Evolutionary conservation across 1,140 invertebrate species (phyloP).

Genomic region (Formica selysi): DNA sequence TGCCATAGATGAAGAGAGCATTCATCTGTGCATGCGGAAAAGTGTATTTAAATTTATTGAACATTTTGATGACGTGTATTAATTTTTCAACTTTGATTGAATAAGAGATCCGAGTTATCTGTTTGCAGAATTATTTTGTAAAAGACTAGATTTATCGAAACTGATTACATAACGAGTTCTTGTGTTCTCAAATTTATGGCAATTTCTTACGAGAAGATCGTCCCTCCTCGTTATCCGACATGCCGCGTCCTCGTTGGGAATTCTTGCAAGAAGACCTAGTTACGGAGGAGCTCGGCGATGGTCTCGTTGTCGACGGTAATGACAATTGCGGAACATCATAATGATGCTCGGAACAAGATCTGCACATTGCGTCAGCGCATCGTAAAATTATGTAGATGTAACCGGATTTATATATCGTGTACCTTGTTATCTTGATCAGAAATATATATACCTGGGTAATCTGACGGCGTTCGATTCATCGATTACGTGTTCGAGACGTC

Average conservation of each 20-base stretch:
- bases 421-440: constrained; percentile 31
- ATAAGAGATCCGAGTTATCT: not conserved
- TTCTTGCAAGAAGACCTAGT: constrained; percentile 89
- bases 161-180: constrained; percentile 84
- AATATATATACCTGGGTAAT: constrained; percentile 72
- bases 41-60: not conserved
- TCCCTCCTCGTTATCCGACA: constrained; percentile 75
- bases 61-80: not conserved
- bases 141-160: constrained; percentile 22
- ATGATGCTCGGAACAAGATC: constrained; percentile 92
- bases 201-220: constrained; percentile 71
- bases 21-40: not conserved
- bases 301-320: constrained; percentile 87
- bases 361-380: constrained; percentile 88
- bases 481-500: constrained; percentile 70
- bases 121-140: not conserved
- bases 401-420: constrained; percentile 39
- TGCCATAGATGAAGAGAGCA: not conserved
- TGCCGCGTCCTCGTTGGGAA: constrained; percentile 68
- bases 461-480: constrained; percentile 69
- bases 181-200: constrained; percentile 85
- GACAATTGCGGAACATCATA: constrained; percentile 94
- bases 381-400: constrained; percentile 82
- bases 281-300: constrained; percentile 82
- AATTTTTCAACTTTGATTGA: not conserved